Conservation (phyloP, 2,113 vertebrate genomes). For the Microcebus lehilahytsara region DNA sequence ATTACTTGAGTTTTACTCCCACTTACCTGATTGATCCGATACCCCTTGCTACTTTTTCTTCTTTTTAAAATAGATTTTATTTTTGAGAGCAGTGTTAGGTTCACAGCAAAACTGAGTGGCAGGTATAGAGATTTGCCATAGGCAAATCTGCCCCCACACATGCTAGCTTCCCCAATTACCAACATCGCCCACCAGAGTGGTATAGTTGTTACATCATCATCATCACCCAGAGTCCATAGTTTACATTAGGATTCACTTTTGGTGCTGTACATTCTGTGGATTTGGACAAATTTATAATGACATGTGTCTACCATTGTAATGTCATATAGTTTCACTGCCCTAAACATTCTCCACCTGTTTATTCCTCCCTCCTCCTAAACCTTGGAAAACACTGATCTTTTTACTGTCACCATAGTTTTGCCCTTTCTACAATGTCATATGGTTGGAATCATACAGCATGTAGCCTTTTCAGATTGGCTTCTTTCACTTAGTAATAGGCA, state of each 20-base stretch:
- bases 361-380: not conserved
- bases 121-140: not conserved
- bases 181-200: not conserved
- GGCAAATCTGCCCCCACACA: not conserved
- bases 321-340: not conserved
- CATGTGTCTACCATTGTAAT: not conserved
- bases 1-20: not conserved
- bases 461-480: not conserved
- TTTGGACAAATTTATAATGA: not conserved
- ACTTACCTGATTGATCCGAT: not conserved
- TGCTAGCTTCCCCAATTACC: not conserved
- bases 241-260: not conserved
- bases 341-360: not conserved
- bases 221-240: not conserved
- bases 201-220: not conserved
- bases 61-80: not conserved
- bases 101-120: not conserved
- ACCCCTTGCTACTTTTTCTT: not conserved
- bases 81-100: not conserved
- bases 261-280: not conserved
- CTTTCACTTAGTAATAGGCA: not conserved
- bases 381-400: not conserved
- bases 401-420: not conserved
- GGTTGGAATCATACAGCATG: not conserved
- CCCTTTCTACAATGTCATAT: not conserved